phyloP scores from a whole-genome alignment of 2,797 vertebrate species.

The Platyrinchus mystaceus region DNA sequence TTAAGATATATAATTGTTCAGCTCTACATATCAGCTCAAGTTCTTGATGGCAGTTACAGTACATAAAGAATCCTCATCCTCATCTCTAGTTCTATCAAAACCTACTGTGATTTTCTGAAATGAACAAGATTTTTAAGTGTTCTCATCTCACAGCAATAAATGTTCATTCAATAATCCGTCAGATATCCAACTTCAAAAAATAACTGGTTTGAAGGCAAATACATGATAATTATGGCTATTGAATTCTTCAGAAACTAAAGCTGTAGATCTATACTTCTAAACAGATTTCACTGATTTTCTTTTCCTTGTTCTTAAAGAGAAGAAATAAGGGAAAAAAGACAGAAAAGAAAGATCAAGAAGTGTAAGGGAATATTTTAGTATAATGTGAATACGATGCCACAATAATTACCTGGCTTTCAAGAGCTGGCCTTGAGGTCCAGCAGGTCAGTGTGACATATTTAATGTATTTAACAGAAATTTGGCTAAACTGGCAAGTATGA shows the following conservation, averaged over 20 bases:
- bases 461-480: neutral
- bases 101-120: slow-evolving; percentile 6
- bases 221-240: neutral
- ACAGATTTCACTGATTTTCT: neutral
- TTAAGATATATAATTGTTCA: neutral
- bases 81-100: neutral
- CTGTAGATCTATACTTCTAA: neutral
- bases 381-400: neutral
- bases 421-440: neutral
- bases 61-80: neutral
- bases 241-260: neutral
- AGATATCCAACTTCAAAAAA: slow-evolving; percentile 23
- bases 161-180: slow-evolving; percentile 36
- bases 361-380: neutral
- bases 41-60: neutral
- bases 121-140: slow-evolving; percentile 24
- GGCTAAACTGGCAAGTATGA: neutral
- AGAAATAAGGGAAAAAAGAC: neutral
- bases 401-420: neutral
- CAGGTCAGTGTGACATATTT: neutral
- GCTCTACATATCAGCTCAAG: neutral
- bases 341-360: neutral
- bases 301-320: neutral
- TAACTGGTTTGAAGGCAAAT: slow-evolving; percentile 8
- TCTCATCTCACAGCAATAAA: slow-evolving; percentile 29